These are phyloP conservation scores for Perognathus longimembris DNA, from an alignment of 2,113 vertebrate genomes.

Conservation along the genomic window DNA sequence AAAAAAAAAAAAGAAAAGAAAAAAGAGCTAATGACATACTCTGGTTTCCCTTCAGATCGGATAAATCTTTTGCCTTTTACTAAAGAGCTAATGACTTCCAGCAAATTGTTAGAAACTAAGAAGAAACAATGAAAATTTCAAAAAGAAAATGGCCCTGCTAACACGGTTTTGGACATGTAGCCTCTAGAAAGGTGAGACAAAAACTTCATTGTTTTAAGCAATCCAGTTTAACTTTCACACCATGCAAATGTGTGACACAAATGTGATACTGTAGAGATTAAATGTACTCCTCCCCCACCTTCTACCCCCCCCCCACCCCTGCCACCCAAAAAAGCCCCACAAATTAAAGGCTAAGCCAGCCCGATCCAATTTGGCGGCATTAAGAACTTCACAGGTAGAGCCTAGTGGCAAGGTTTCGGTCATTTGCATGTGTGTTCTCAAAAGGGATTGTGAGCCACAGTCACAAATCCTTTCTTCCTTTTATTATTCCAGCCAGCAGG, in stretches of 20 bases:
- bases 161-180: not conserved
- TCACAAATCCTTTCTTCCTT: not conserved
- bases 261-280: not conserved
- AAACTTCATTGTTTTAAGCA: not conserved
- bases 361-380: too few species aligned
- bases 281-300: too few species aligned
- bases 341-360: not conserved
- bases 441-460: not conserved
- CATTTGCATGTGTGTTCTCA: not conserved
- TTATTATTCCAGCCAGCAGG: not conserved
- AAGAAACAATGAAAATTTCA: not conserved
- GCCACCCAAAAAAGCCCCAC: too few species aligned
- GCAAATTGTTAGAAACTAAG: not conserved
- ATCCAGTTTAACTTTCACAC: not conserved
- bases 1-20: too few species aligned
- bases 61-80: too few species aligned
- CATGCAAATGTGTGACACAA: not conserved
- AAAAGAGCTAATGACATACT: too few species aligned
- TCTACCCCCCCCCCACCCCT: too few species aligned
- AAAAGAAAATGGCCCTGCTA: not conserved
- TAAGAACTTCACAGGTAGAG: not conserved
- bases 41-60: too few species aligned
- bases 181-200: not conserved
- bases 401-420: not conserved
- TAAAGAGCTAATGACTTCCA: not conserved